These are phyloP conservation scores for Chymomyza caudatula DNA, from an alignment of 2,888 invertebrate species.

Conservation along the genomic window DNA sequence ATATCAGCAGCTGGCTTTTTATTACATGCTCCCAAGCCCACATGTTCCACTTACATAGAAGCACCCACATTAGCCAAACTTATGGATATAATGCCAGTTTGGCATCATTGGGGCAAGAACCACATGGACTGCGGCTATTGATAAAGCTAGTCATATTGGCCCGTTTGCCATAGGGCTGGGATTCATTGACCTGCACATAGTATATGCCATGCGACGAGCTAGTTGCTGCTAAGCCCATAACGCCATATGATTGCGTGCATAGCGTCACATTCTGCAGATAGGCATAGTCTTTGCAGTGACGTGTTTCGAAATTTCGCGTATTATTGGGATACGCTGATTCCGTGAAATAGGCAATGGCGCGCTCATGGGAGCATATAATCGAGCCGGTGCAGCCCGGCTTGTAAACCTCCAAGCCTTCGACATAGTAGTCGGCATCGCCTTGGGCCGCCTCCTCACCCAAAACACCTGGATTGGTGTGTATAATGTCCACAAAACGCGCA, in stretches of 20 bases:
- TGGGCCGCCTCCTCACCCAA: constrained; percentile 54
- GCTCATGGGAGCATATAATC: constrained; percentile 62
- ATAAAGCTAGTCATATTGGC: constrained; percentile 18
- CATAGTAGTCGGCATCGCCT: constrained; percentile 74
- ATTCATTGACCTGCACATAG: constrained; percentile 32
- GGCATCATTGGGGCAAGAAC: no score
- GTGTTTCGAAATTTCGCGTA: constrained; percentile 53
- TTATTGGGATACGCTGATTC: constrained; percentile 71
- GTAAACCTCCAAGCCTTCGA: constrained; percentile 60
- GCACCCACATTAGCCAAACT: neutral
- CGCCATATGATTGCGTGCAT: neutral
- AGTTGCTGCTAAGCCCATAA: constrained; percentile 36
- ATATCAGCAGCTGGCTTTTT: neutral
- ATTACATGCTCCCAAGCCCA: neutral
- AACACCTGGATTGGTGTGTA: constrained; percentile 69
- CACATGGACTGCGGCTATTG: constrained; percentile 10
- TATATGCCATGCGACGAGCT: constrained; percentile 16
- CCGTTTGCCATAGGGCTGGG: constrained; percentile 33
- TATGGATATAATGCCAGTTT: neutral
- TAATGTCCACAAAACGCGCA: constrained; percentile 72
- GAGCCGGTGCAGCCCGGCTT: constrained; percentile 52
- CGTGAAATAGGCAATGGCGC: constrained; percentile 63
- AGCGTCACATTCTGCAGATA: constrained; percentile 12
- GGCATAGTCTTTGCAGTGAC: constrained; percentile 47
- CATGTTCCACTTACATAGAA: neutral